Conservation (phyloP, 2,888 invertebrate genomes). For the Ophioninae sp. region DNA sequence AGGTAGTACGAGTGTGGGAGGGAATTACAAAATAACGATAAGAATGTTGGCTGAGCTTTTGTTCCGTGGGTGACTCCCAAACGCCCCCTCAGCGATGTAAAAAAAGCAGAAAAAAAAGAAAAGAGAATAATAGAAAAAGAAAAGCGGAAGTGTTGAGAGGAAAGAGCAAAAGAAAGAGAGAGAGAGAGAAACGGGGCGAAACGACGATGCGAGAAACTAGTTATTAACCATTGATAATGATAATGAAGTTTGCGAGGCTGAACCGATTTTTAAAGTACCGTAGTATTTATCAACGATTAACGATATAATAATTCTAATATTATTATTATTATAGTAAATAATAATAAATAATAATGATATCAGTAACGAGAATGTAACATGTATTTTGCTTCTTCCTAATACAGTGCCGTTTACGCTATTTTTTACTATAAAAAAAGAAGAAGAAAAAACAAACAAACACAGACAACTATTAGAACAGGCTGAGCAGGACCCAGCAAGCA, state of each 20-base stretch:
- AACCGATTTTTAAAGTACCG: constrained; percentile 72
- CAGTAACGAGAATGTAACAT: constrained; percentile 76
- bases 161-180: neutral
- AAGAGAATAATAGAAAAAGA: constrained; percentile 6
- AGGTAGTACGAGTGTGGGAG: constrained; percentile 26
- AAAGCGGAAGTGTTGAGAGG: neutral
- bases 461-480: constrained; percentile 66
- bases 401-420: constrained; percentile 81
- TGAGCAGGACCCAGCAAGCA: constrained; percentile 70
- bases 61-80: constrained; percentile 17
- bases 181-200: constrained; percentile 22
- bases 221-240: constrained; percentile 62
- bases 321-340: neutral
- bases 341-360: constrained; percentile 26
- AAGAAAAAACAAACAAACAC: constrained; percentile 36
- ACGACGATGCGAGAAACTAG: constrained; percentile 37
- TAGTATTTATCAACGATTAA: constrained; percentile 78
- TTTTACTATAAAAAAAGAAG: constrained; percentile 77
- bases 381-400: constrained; percentile 81
- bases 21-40: constrained; percentile 11
- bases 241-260: constrained; percentile 64
- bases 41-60: constrained; percentile 15
- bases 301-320: constrained; percentile 23
- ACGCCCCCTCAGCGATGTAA: constrained; percentile 15
- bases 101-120: constrained; percentile 22